Evolutionary conservation across 2,113 vertebrate genomes (phyloP), one percentile per base, ranked within the genome.

Genomic region (Poeciliopsis retropinna): DNA sequence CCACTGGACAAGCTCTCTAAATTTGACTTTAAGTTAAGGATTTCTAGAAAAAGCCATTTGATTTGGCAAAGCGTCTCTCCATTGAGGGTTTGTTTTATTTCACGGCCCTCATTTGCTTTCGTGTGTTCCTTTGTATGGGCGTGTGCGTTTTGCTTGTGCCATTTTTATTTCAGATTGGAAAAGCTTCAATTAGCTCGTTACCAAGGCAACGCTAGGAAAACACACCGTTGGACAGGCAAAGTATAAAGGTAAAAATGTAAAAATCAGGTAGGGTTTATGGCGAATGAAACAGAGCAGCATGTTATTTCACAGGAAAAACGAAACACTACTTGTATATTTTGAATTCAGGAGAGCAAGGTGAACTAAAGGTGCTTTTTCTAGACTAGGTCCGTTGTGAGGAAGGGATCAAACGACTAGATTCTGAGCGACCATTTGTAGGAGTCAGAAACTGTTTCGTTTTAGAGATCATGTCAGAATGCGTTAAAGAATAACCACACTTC

Each of bases 401-500:
- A 29, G 57, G 30, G 44, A 44, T 9, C 34, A 44, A 70, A 70
- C 75, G 75, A 64, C 30, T 30, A 17, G 60, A 54, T 67, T 57
- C 61, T 70, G 67, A 60, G 25, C 76, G 64, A 57, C 3, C 5
- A 17, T 72, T 72, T 84, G 63, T 64, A 32, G 51, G 51, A 22
- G 7, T n/a, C 51, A n/a, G 51, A n/a, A 47, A 47, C 44, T 15
- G 39, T 41, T 47, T 47, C 44, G 19, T 11, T n/a, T 79, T 82
- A 81, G 64, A 77, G 34, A 72, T 29, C 19, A 64, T 64, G 39
- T 66, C 60, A 28, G 72, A 70, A 66, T 31, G 81, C 76, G 31
- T 81, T 28, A 47, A 87, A 76, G 88, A 31, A 31, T 30, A 68
- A 73, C 54, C 72, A 31, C 31, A 65, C 57, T 73, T 87, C 11